A percentile compares a stretch with the other conserved stretches of the same genome.
phyloP scores from a whole-genome alignment of 2,113 vertebrate species.

The Ceyx cyanopectus region DNA sequence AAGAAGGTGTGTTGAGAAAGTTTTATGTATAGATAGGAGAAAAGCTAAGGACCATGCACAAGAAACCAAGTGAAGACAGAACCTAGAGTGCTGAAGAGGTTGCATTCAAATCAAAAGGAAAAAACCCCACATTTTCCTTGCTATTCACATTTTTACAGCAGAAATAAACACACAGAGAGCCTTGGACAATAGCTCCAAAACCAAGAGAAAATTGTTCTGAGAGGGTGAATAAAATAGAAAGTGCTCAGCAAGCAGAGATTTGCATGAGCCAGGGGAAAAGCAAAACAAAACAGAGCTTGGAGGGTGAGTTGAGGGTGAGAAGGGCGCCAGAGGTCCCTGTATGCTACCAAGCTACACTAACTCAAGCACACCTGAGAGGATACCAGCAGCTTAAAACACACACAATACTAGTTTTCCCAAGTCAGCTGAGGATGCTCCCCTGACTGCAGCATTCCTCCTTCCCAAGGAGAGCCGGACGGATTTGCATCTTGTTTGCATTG shows the following conservation, averaged over 20 bases:
- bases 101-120: conserved; percentile 1
- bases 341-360: not conserved
- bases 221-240: not conserved
- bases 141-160: not conserved
- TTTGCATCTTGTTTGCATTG: not conserved
- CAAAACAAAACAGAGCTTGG: not conserved
- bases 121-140: not conserved
- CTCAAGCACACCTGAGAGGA: not conserved
- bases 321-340: not conserved
- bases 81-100: not conserved
- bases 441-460: not conserved
- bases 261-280: not conserved
- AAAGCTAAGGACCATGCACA: not conserved
- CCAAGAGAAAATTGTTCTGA: not conserved
- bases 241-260: not conserved
- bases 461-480: not conserved
- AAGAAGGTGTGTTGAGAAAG: not conserved
- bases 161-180: not conserved
- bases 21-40: not conserved
- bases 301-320: not conserved
- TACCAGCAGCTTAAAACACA: not conserved
- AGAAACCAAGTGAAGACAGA: not conserved
- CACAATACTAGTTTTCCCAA: not conserved
- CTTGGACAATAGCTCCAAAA: conserved; percentile 12
- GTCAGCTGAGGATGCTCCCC: not conserved